A percentile compares a stretch with the other conserved stretches of the same genome.
These are phyloP conservation scores for Pygoscelis antarcticus DNA, from an alignment of 2,113 vertebrate species.

Conservation along the genomic window DNA sequence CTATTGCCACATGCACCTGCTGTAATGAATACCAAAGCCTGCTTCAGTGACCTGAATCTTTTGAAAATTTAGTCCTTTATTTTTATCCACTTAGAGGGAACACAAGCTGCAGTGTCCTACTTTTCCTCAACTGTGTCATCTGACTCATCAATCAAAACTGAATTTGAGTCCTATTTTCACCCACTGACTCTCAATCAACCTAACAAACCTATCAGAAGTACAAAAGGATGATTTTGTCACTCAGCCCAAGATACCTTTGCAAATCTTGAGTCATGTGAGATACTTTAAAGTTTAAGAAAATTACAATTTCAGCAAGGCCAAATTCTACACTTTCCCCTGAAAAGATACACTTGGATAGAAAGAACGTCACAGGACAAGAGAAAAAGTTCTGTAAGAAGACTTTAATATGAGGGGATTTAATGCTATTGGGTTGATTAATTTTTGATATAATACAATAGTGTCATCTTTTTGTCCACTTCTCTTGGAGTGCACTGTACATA, in stretches of 20 bases:
- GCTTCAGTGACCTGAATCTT: constrained; percentile 55
- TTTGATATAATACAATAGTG: background rate
- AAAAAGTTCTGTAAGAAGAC: background rate
- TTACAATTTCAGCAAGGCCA: background rate
- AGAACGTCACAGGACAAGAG: background rate
- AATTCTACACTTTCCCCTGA: background rate
- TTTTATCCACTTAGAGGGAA: constrained; percentile 49
- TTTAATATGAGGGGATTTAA: background rate
- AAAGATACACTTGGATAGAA: background rate
- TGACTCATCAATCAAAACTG: constrained; percentile 59
- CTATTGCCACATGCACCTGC: constrained; percentile 27
- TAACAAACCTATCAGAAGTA: constrained; percentile 12
- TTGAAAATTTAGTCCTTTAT: constrained; percentile 64
- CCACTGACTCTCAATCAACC: constrained; percentile 42
- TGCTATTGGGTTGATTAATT: background rate
- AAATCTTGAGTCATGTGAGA: background rate
- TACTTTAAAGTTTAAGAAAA: background rate
- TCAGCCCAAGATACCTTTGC: background rate
- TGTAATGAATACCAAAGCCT: constrained; percentile 51
- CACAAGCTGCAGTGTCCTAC: constrained; percentile 48
- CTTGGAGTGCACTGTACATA: background rate
- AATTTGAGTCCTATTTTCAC: constrained; percentile 43
- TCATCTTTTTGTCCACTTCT: background rate
- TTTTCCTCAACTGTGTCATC: constrained; percentile 53
- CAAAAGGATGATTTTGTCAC: background rate